These are phyloP conservation scores for Lasioglossum figueresi DNA, from an alignment of 2,888 invertebrate genomes.

Conservation along the genomic window DNA sequence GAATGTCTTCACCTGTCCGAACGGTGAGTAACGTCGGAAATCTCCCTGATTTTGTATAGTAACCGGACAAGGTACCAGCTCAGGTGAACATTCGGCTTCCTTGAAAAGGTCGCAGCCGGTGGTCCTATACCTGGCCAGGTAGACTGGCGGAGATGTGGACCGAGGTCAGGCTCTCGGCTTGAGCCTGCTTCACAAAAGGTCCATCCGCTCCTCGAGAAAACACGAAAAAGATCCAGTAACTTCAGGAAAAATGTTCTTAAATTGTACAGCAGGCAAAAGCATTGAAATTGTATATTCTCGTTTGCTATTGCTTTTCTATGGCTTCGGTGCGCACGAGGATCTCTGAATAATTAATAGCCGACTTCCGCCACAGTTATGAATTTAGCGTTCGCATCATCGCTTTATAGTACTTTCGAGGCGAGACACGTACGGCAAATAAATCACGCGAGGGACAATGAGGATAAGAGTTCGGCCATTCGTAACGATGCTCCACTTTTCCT, in stretches of 20 bases:
- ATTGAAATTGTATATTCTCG: not conserved
- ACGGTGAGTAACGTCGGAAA: slow-evolving; percentile 86
- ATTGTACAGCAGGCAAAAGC: not conserved
- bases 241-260: not conserved
- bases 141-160: slow-evolving; percentile 36
- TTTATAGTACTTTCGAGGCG: not conserved
- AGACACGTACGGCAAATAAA: slow-evolving; percentile 56
- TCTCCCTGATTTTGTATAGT: not conserved
- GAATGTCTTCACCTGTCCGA: slow-evolving; percentile 89
- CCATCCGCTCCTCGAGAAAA: not conserved
- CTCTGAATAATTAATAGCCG: not conserved
- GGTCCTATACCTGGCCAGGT: slow-evolving; percentile 44
- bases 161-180: slow-evolving; percentile 31
- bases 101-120: slow-evolving; percentile 43
- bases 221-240: not conserved
- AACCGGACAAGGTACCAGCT: not conserved
- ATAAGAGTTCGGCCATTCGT: slow-evolving; percentile 79
- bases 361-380: not conserved
- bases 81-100: slow-evolving; percentile 10
- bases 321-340: not conserved
- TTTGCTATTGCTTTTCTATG: not conserved
- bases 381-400: not conserved
- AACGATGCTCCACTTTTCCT: slow-evolving; percentile 80
- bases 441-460: slow-evolving; percentile 63
- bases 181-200: not conserved